These are phyloP conservation scores for Drosophila lutescens DNA, from an alignment of 2,888 invertebrate species.

Conservation along the genomic window DNA sequence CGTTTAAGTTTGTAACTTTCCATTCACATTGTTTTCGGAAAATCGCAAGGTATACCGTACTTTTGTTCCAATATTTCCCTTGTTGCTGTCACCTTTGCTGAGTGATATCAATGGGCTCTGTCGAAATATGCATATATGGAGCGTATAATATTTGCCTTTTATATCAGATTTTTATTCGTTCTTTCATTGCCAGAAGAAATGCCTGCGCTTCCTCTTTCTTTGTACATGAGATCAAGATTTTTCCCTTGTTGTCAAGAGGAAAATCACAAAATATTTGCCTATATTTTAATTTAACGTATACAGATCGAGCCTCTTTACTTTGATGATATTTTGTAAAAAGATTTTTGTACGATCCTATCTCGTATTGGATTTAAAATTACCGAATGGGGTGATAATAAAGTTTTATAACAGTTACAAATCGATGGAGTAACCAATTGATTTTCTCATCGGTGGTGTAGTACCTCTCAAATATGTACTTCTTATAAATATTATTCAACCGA, in stretches of 20 bases:
- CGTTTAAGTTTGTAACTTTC: slow-evolving; percentile 13
- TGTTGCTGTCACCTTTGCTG: slow-evolving; percentile 11
- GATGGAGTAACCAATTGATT: background rate
- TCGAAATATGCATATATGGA: background rate
- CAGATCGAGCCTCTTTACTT: background rate
- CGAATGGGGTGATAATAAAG: no score
- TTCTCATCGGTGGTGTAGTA: background rate
- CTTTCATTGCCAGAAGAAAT: slow-evolving; percentile 5
- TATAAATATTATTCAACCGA: background rate
- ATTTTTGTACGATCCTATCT: no score
- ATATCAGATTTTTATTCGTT: slow-evolving; percentile 18
- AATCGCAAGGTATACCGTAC: slow-evolving; percentile 2
- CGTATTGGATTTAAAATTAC: no score
- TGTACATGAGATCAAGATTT: slow-evolving; percentile 13
- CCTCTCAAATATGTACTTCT: background rate
- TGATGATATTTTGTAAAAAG: background rate
- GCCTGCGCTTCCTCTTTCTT: slow-evolving; percentile 29
- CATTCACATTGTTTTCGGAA: slow-evolving; percentile 22
- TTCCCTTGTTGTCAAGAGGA: slow-evolving; percentile 16
- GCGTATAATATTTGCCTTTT: slow-evolving; percentile 25
- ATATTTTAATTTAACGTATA: no score
- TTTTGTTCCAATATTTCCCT: slow-evolving; percentile 12
- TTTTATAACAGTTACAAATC: no score
- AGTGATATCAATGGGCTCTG: slow-evolving; percentile 9
- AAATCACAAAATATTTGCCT: background rate